Conservation (phyloP, 1,140 invertebrate species). For the Oncopodura yosiiana region DNA sequence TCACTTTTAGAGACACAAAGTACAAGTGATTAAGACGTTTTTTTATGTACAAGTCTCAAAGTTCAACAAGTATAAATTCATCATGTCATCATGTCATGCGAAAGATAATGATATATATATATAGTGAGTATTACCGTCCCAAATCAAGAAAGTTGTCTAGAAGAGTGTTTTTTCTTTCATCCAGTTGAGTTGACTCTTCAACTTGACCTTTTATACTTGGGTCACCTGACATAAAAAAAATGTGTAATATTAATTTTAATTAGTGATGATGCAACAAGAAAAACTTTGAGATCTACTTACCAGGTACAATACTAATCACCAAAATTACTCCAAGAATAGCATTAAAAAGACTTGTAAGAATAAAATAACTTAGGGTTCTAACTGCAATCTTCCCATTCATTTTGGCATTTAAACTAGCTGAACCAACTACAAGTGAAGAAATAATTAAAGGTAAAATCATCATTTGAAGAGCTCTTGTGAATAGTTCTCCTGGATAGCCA, state of each 20-base stretch:
- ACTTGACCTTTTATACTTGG: conserved; percentile 46
- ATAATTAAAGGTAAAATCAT: conserved; percentile 82
- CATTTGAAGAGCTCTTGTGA: conserved; percentile 75
- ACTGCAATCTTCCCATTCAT: conserved; percentile 77
- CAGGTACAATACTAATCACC: conserved; percentile 64
- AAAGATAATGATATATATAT: neutral
- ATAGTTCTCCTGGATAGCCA: conserved; percentile 81
- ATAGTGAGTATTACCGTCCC: conserved; percentile 53
- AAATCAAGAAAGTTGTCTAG: conserved; percentile 74
- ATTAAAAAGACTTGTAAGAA: conserved; percentile 67
- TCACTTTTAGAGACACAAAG: too few relatives aligned
- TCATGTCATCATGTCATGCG: too few relatives aligned
- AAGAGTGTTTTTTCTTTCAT: conserved; percentile 54
- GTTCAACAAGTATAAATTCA: too few relatives aligned
- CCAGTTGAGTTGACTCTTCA: conserved; percentile 43
- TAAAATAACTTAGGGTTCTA: conserved; percentile 66
- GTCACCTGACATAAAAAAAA: too few relatives aligned
- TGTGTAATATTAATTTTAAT: too few relatives aligned
- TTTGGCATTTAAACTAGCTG: conserved; percentile 70
- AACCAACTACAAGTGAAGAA: conserved; percentile 75
- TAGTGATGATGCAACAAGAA: too few relatives aligned
- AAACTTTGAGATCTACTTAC: too few relatives aligned
- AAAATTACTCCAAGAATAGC: conserved; percentile 64
- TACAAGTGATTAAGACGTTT: too few relatives aligned
- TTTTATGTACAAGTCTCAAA: too few relatives aligned